Evolutionary conservation across 2,888 invertebrate species (phyloP).

Genomic region (Ptilodon capucinus): DNA sequence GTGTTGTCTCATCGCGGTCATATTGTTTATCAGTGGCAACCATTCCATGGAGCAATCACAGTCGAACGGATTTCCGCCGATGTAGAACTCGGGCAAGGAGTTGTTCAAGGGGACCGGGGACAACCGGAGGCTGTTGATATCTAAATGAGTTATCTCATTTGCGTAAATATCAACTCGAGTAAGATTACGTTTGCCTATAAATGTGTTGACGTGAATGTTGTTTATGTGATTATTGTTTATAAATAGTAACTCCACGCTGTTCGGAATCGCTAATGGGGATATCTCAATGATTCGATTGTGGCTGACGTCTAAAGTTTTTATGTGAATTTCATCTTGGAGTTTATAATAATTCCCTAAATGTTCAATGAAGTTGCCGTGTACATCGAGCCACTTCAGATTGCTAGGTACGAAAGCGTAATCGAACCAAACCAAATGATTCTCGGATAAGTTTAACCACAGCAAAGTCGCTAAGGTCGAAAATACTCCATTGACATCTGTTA

Average conservation of each 20-base stretch:
- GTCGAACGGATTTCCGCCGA: slow-evolving; percentile 96
- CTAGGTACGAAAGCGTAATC: slow-evolving; percentile 95
- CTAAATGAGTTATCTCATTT: slow-evolving; percentile 92
- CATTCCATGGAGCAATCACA: slow-evolving; percentile 98
- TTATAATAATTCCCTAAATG: slow-evolving; percentile 94
- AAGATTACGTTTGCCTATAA: slow-evolving; percentile 91
- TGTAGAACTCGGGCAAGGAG: slow-evolving; percentile 93
- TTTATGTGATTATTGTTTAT: slow-evolving; percentile 95
- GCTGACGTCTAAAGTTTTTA: slow-evolving; percentile 94
- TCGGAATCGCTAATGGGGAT: slow-evolving; percentile 91
- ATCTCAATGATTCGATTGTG: slow-evolving; percentile 93
- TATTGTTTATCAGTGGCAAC: slow-evolving; percentile 94
- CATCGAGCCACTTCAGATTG: slow-evolving; percentile 94
- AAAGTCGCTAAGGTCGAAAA: slow-evolving; percentile 91
- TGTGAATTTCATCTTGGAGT: slow-evolving; percentile 89
- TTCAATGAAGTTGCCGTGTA: slow-evolving; percentile 94
- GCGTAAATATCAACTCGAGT: slow-evolving; percentile 95
- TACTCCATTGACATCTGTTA: slow-evolving; percentile 94
- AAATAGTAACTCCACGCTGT: slow-evolving; percentile 92
- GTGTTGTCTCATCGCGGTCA: slow-evolving; percentile 91
- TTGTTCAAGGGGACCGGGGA: slow-evolving; percentile 88
- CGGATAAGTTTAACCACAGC: slow-evolving; percentile 93
- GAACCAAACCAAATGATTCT: slow-evolving; percentile 95
- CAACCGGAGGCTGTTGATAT: slow-evolving; percentile 90
- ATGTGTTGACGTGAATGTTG: slow-evolving; percentile 91